Percentiles rank a stretch among this genome's conserved stretches.
Conservation (phyloP, 1,140 invertebrate species). For the Bombus turneri region DNA sequence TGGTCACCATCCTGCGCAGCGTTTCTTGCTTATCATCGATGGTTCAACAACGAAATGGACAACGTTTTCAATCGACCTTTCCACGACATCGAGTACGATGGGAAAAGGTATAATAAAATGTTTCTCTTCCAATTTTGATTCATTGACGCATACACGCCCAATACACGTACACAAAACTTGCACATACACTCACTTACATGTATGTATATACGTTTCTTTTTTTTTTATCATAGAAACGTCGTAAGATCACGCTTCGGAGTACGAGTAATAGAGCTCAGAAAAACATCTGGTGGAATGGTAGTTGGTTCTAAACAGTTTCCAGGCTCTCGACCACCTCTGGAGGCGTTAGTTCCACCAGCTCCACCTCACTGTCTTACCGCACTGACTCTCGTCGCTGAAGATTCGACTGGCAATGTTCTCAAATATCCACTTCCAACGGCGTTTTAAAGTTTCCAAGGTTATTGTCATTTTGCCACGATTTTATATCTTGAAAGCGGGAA, state of each 20-base stretch:
- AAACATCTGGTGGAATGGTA: conserved; percentile 78
- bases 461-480: background rate
- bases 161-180: background rate
- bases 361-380: conserved; percentile 73
- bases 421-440: conserved; percentile 80
- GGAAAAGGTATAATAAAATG: conserved; percentile 72
- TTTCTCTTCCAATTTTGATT: background rate
- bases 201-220: background rate
- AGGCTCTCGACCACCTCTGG: conserved; percentile 75
- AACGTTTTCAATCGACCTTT: conserved; percentile 62
- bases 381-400: conserved; percentile 79
- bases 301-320: conserved; percentile 79
- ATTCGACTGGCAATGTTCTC: conserved; percentile 80
- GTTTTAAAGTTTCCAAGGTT: conserved; percentile 64
- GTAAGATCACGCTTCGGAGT: conserved; percentile 83
- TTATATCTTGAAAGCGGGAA: background rate
- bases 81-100: conserved; percentile 77
- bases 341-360: conserved; percentile 75
- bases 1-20: conserved; percentile 79
- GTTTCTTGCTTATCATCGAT: conserved; percentile 78
- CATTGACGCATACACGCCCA: background rate
- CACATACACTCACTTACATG: background rate
- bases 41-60: conserved; percentile 78
- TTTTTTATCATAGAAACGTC: conserved; percentile 75
- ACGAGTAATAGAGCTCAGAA: conserved; percentile 84